These are phyloP conservation scores for Lepidothrix coronata DNA, from an alignment of 2,113 vertebrate species.

Conservation along the genomic window DNA sequence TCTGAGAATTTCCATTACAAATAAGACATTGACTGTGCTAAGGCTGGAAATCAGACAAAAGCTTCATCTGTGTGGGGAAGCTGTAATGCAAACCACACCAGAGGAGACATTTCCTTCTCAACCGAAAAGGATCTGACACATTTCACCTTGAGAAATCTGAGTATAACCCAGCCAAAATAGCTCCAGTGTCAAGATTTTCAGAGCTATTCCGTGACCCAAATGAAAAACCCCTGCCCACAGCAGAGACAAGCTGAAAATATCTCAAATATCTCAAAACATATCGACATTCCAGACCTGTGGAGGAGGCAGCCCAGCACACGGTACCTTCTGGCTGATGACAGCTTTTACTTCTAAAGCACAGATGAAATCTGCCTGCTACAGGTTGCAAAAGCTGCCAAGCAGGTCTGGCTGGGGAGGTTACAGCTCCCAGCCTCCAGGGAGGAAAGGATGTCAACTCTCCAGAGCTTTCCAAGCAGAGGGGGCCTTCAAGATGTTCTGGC, in stretches of 20 bases:
- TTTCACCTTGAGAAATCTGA: background rate
- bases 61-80: background rate
- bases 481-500: background rate
- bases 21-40: background rate
- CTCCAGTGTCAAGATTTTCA: background rate
- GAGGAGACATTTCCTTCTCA: background rate
- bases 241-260: background rate
- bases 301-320: background rate
- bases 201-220: background rate
- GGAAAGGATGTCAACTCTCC: background rate
- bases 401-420: background rate
- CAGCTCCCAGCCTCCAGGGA: background rate
- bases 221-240: background rate
- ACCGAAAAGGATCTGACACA: background rate
- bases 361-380: background rate
- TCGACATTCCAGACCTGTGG: background rate
- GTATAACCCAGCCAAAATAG: background rate
- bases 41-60: background rate
- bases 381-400: background rate
- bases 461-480: background rate
- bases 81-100: background rate
- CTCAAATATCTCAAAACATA: background rate
- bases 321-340: background rate
- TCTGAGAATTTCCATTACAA: background rate
- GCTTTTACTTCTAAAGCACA: background rate